phyloP scores from a whole-genome alignment of 2,113 vertebrate species.

The Zingel zingel region DNA sequence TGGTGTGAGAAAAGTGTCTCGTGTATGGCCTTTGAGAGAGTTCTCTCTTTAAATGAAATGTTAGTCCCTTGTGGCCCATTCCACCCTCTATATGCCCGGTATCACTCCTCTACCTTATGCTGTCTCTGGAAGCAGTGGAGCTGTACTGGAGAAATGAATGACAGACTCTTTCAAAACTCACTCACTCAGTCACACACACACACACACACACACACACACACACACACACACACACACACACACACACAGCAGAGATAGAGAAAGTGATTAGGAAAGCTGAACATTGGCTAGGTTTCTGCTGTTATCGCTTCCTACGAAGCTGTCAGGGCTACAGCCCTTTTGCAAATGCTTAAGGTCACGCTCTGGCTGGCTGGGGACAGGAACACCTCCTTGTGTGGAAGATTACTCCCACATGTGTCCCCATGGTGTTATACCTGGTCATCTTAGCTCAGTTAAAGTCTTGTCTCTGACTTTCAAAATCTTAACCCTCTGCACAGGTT shows the following conservation, averaged over 20 bases:
- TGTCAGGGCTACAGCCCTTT: conserved; percentile 28
- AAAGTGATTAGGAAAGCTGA: conserved; percentile 32
- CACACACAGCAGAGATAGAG: not conserved
- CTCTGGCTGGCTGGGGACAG: conserved; percentile 25
- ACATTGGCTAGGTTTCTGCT: conserved; percentile 22
- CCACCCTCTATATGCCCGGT: not conserved
- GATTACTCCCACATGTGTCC: not conserved
- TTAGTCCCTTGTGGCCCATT: not conserved
- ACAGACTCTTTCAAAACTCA: not conserved
- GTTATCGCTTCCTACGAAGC: conserved; percentile 46
- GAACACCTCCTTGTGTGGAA: not conserved
- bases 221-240: conserved; percentile 12
- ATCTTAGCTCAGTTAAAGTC: not conserved
- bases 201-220: not conserved
- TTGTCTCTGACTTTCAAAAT: conserved; percentile 28
- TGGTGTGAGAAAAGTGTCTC: conserved; percentile 1
- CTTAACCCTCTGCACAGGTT: conserved; percentile 72
- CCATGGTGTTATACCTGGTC: not conserved
- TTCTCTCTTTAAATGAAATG: conserved; percentile 39
- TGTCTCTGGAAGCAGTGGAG: conserved; percentile 24
- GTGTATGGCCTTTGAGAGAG: conserved; percentile 1
- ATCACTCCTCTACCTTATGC: conserved; percentile 23
- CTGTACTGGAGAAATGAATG: conserved; percentile 30
- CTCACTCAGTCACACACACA: not conserved
- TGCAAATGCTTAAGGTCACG: conserved; percentile 25